phyloP scores from a whole-genome alignment of 2,113 vertebrate species.

The Nibea albiflora region DNA sequence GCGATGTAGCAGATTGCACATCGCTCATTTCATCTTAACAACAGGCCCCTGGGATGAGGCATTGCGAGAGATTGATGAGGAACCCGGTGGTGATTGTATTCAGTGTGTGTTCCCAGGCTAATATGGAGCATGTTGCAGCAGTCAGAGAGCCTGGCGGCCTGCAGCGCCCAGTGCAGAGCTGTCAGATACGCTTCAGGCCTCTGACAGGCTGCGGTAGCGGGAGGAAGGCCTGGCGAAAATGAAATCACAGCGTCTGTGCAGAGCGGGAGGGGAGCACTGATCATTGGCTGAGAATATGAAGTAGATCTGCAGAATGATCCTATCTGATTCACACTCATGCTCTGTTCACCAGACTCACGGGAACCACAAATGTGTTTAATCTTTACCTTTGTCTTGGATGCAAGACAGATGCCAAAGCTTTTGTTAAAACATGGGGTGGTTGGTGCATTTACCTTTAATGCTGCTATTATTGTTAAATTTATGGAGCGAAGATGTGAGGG shows the following conservation, averaged over 20 bases:
- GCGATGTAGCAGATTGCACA: conserved; percentile 63
- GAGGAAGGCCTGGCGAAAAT: conserved; percentile 71
- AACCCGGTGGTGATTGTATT: conserved; percentile 69
- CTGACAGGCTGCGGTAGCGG: conserved; percentile 69
- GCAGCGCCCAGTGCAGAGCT: conserved; percentile 65
- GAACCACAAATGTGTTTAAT: conserved; percentile 46
- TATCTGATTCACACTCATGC: conserved; percentile 59
- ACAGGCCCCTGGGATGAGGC: conserved; percentile 64
- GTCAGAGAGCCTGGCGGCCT: conserved; percentile 67
- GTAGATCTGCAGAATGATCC: conserved; percentile 62
- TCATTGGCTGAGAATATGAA: conserved; percentile 66
- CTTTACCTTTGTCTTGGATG: conserved; percentile 6
- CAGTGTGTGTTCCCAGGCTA: conserved; percentile 70
- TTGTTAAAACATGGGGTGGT: conserved; percentile 3
- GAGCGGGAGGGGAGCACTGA: conserved; percentile 42
- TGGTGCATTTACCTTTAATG: conserved; percentile 8
- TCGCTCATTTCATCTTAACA: conserved; percentile 73
- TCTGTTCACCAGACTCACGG: conserved; percentile 27
- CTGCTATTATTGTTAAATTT: conserved; percentile 30
- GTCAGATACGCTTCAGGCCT: conserved; percentile 75
- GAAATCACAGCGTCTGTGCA: conserved; percentile 66
- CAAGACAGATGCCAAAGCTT: conserved; percentile 34
- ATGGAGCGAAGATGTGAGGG: background rate
- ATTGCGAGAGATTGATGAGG: conserved; percentile 70
- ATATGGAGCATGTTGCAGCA: conserved; percentile 74